phyloP scores from a whole-genome alignment of 2,797 vertebrate genomes.

The Xiphorhynchus erythropygius region DNA sequence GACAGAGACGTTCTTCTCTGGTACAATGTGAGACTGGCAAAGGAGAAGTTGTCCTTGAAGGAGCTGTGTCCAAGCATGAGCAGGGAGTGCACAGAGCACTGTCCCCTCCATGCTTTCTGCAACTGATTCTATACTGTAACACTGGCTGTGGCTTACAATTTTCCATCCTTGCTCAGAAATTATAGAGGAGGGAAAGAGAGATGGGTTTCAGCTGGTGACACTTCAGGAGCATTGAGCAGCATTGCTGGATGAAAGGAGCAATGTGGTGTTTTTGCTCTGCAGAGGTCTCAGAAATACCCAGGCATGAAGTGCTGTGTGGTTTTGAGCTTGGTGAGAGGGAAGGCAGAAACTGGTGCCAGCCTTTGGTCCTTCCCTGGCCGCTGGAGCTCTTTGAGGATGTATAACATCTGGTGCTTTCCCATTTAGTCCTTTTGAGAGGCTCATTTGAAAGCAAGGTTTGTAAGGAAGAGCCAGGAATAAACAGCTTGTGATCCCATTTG shows the following conservation, averaged over 20 bases:
- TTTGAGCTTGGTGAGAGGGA: background rate
- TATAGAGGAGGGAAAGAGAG: constrained; percentile 27
- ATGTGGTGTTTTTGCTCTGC: background rate
- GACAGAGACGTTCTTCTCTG: background rate
- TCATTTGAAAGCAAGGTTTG: background rate
- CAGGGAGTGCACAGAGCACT: rapidly evolving
- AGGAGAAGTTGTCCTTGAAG: background rate
- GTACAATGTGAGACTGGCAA: background rate
- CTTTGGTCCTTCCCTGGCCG: background rate
- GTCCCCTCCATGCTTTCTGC: rapidly evolving
- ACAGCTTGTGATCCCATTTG: background rate
- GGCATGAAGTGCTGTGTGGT: background rate
- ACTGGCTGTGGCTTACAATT: background rate
- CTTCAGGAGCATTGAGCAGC: constrained; percentile 2
- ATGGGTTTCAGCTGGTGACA: background rate
- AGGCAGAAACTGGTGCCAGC: background rate
- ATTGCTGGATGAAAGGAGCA: background rate
- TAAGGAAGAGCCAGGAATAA: constrained; percentile 28
- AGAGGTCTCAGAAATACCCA: background rate
- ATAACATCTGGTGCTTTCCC: background rate
- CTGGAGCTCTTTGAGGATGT: background rate
- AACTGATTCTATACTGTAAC: background rate
- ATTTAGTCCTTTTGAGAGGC: constrained; percentile 14
- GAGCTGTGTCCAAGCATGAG: background rate
- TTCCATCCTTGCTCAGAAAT: constrained; percentile 28